A percentile compares a stretch with the other conserved stretches of the same genome.
phyloP scores from a whole-genome alignment of 2,888 invertebrate species.

The Encarsia formosa region DNA sequence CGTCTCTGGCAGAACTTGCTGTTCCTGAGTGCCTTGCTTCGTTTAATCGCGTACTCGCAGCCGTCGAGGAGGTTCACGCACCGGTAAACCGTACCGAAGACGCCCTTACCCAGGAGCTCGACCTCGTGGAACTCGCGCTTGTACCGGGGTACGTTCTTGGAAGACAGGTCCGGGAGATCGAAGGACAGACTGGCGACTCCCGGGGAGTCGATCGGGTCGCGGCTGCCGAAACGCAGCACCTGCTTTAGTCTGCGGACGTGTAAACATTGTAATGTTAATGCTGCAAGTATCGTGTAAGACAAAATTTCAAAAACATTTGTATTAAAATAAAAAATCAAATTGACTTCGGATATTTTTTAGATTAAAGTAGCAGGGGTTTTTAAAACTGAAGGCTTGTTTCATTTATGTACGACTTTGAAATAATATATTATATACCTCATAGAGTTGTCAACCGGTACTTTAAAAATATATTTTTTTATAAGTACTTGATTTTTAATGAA shows the following conservation, averaged over 20 bases:
- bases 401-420: no score
- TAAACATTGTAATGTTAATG: neutral
- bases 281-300: no score
- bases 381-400: no score
- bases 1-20: conserved; percentile 72
- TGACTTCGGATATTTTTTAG: no score
- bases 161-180: neutral
- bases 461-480: no score
- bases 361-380: no score
- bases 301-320: no score
- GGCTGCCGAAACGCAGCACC: neutral
- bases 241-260: neutral
- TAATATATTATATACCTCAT: no score
- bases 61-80: conserved; percentile 89
- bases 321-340: no score
- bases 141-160: conserved; percentile 56
- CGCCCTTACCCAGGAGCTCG: conserved; percentile 76
- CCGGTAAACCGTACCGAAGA: conserved; percentile 83
- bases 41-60: conserved; percentile 85
- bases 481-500: no score
- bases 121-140: conserved; percentile 81
- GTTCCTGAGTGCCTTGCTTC: conserved; percentile 80
- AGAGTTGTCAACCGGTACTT: no score
- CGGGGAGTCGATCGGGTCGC: neutral
- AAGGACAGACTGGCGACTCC: no score